Conservation (phyloP, 1,140 invertebrate genomes). For the Nixonia krombeini region DNA sequence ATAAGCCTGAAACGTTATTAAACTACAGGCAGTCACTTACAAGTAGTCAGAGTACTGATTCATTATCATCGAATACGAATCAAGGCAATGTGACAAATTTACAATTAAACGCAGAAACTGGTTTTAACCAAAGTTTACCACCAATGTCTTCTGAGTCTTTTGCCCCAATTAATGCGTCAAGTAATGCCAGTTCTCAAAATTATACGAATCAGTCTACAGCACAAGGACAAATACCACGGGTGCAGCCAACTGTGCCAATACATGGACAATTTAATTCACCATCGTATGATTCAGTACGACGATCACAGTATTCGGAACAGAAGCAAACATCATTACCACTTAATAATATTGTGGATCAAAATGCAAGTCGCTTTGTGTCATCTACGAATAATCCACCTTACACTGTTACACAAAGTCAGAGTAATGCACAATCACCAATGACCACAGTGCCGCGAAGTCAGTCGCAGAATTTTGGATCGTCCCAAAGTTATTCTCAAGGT, state of each 20-base stretch:
- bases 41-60: conserved; percentile 1
- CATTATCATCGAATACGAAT: neutral
- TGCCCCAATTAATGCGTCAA: neutral
- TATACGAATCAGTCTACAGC: conserved; percentile 7
- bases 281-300: too few relatives aligned
- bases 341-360: neutral
- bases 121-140: conserved; percentile 11
- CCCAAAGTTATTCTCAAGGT: neutral
- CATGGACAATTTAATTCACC: too few relatives aligned
- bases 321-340: neutral
- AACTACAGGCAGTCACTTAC: neutral
- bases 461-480: neutral
- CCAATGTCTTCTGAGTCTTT: neutral
- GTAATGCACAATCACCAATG: conserved; percentile 7
- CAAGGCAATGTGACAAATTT: neutral
- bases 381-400: neutral
- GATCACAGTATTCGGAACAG: too few relatives aligned
- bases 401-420: neutral
- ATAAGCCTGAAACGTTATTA: conserved; percentile 4
- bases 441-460: neutral
- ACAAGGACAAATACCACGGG: neutral
- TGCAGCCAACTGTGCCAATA: neutral
- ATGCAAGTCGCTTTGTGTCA: neutral
- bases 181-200: neutral
- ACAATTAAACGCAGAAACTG: neutral